Percentiles rank a stretch among this genome's conserved stretches.
These are phyloP conservation scores for Carposina sasakii DNA, from an alignment of 1,140 invertebrate genomes.

Conservation along the genomic window DNA sequence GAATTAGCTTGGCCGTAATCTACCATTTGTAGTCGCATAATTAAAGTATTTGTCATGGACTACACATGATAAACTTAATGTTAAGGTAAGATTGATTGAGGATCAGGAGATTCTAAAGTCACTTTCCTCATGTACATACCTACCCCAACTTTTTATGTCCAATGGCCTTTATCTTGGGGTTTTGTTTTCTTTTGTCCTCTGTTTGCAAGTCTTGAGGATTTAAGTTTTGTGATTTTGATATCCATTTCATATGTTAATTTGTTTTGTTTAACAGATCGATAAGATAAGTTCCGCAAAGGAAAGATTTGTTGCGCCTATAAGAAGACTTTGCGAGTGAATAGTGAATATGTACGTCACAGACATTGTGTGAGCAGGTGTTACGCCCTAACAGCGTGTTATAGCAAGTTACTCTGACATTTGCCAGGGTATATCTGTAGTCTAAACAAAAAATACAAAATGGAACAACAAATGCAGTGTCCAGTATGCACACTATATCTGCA, in stretches of 20 bases:
- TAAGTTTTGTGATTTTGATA: constrained; percentile 30
- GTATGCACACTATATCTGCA: constrained; percentile 87
- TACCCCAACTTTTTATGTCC: constrained; percentile 64
- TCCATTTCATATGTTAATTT: constrained; percentile 50
- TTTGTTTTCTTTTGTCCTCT: constrained; percentile 69
- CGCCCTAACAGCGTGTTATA: too few species aligned
- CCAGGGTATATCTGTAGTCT: constrained; percentile 8
- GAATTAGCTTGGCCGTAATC: constrained; percentile 50
- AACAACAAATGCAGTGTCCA: constrained; percentile 78
- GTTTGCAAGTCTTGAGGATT: constrained; percentile 45
- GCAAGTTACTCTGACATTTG: too few species aligned
- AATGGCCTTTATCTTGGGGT: constrained; percentile 67
- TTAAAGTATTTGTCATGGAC: constrained; percentile 47
- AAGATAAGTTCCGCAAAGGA: too few species aligned
- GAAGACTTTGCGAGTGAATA: constrained; percentile 50
- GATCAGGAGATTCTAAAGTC: too few species aligned
- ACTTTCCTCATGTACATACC: constrained; percentile 46
- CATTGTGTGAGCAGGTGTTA: too few species aligned
- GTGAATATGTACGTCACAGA: constrained; percentile 57
- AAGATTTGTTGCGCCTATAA: too few species aligned
- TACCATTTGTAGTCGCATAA: too few species aligned
- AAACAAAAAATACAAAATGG: constrained; percentile 52
- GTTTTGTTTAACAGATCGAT: constrained; percentile 67
- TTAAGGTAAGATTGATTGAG: constrained; percentile 54
- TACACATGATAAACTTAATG: constrained; percentile 52